Base-by-base conservation (phyloP, 1,140 invertebrate genomes). In the Helicoverpa armigera region DNA sequence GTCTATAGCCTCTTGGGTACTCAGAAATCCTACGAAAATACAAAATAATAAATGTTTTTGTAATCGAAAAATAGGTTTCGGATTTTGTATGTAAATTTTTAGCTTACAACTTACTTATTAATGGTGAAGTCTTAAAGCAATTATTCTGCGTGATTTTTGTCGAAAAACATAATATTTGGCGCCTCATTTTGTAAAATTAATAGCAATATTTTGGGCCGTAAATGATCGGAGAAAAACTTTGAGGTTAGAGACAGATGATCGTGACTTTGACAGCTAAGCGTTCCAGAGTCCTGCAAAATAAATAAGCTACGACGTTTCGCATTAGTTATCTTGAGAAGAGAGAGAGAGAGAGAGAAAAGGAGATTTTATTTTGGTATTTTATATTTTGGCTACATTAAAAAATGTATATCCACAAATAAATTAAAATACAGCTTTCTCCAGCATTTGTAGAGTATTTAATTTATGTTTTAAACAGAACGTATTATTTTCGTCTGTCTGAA, bases 1-100 rank as follows among this genome's bases (percentile, higher is more conserved):
- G 61, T 95, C 90, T 65, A 94, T 93, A 2, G 90, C 91, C 80
- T 95, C 94, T 53, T 90, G 79, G 31, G 88, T 89, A 75, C 92
- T 95, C 79, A 94, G 70, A 80, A 85, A 92, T 89, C 94, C 95
- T 95, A 60, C 23, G 91, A 92, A 83, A 75, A 31, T 58, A 73
- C 13, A n/a, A 63, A 63, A 80, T 5, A 67, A 72, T 13, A 12
- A 65, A 50, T 18, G 16, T 75, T 75, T 61, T 43, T 75, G 29
- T 29, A 1, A 43, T 61, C 29, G 29, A 11, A 16, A n/a, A 2
- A 35, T 23, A 31, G 48, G 4, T 50, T 5, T 61, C 7, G 10
- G 35, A 35, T 63, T 53, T 16, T 53, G 23, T 35, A 29, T 23
- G 1, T 29, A 0, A 43, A 4, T 73, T 11, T 67, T 18, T 50